phyloP scores from a whole-genome alignment of 1,140 invertebrate genomes.

The Acromyrmex echinatior region DNA sequence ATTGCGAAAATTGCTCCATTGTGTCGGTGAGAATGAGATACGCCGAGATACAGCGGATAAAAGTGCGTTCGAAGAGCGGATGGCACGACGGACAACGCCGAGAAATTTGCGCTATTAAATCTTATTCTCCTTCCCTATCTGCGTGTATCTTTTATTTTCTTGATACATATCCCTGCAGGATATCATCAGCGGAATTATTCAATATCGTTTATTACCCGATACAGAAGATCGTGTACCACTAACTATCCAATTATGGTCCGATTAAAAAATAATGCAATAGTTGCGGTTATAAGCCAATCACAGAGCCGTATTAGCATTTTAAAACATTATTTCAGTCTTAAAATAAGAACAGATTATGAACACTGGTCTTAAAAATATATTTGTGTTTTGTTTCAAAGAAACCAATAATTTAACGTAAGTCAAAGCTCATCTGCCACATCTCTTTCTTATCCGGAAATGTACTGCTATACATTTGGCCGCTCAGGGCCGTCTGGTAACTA shows the following conservation, averaged over 20 bases:
- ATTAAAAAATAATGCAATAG: constrained; percentile 50
- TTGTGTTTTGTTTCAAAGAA: not conserved
- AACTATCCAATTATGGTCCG: constrained; percentile 45
- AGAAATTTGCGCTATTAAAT: constrained; percentile 47
- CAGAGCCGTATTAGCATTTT: too few relatives aligned
- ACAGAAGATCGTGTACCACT: constrained; percentile 11
- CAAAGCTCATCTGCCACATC: not conserved
- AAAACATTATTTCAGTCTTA: too few relatives aligned
- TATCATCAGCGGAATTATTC: constrained; percentile 42
- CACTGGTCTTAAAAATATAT: too few relatives aligned
- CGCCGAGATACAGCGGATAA: constrained; percentile 28
- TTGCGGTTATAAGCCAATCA: constrained; percentile 2
- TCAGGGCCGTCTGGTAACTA: not conserved
- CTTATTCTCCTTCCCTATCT: constrained; percentile 33
- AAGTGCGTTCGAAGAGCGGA: constrained; percentile 48
- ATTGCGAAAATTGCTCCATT: constrained; percentile 63
- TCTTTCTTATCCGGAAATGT: constrained; percentile 8
- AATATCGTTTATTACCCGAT: constrained; percentile 26
- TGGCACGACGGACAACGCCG: constrained; percentile 37
- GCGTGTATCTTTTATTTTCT: not conserved
- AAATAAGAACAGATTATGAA: too few relatives aligned
- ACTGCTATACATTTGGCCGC: constrained; percentile 12
- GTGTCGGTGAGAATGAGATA: constrained; percentile 51
- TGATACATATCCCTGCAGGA: constrained; percentile 1
- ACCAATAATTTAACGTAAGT: not conserved